Evolutionary conservation across 2,113 vertebrate species (phyloP).

Genomic region (Arothron firmamentum): DNA sequence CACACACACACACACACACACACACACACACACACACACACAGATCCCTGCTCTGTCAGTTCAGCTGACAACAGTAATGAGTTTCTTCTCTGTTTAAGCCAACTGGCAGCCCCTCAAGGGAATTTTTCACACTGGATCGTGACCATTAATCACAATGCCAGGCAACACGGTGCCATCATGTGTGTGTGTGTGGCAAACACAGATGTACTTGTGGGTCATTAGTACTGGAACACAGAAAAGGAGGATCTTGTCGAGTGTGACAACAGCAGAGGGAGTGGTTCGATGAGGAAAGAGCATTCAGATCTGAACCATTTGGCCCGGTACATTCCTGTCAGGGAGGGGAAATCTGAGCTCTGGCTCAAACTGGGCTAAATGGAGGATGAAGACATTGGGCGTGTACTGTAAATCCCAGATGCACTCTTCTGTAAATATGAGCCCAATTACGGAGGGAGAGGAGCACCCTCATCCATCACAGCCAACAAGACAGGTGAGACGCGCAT

Average conservation of each 20-base stretch:
- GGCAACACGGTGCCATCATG: slow-evolving; percentile 75
- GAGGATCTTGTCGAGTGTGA: slow-evolving; percentile 30
- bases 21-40: slow-evolving; percentile 35
- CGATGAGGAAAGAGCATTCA: slow-evolving; percentile 14
- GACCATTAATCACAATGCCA: slow-evolving; percentile 84
- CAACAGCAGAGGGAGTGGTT: slow-evolving; percentile 19
- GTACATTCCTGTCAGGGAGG: slow-evolving; percentile 7
- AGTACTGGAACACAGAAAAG: slow-evolving; percentile 24
- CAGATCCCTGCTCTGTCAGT: slow-evolving; percentile 63
- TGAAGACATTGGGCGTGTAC: slow-evolving; percentile 32
- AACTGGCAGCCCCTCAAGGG: slow-evolving; percentile 83
- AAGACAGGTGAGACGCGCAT: slow-evolving; percentile 22
- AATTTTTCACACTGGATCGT: slow-evolving; percentile 83
- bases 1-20: slow-evolving; percentile 12
- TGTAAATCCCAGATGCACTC: slow-evolving; percentile 30
- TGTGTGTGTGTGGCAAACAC: slow-evolving; percentile 69
- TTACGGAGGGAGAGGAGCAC: slow-evolving; percentile 32
- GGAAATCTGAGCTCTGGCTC: slow-evolving; percentile 3
- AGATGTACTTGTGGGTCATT: slow-evolving; percentile 38
- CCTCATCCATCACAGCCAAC: slow-evolving; percentile 48
- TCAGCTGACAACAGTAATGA: slow-evolving; percentile 81
- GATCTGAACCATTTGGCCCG: slow-evolving; percentile 5
- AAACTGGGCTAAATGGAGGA: slow-evolving; percentile 30
- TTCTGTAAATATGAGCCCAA: slow-evolving; percentile 49
- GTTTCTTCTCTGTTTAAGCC: slow-evolving; percentile 78